Evolutionary conservation across 2,888 invertebrate species (phyloP).

Genomic region (Bombyx huttoni): DNA sequence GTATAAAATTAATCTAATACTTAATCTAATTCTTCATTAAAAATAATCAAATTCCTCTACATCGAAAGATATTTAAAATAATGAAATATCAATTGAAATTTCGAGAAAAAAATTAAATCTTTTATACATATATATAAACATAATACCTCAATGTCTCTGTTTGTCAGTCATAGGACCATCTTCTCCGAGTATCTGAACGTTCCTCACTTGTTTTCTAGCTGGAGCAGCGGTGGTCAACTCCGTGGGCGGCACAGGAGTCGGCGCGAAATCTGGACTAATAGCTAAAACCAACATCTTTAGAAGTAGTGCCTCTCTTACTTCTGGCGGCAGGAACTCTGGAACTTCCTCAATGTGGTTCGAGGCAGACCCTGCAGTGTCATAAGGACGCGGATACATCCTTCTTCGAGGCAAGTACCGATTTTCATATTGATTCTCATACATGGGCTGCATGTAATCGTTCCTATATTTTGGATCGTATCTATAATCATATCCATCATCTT

Average conservation of each 20-base stretch:
- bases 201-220: constrained; percentile 74
- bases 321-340: constrained; percentile 77
- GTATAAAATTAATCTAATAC: too few relatives aligned
- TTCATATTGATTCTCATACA: constrained; percentile 58
- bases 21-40: not conserved
- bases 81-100: not conserved
- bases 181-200: constrained; percentile 81
- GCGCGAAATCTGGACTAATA: constrained; percentile 74
- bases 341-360: constrained; percentile 58
- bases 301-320: constrained; percentile 79
- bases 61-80: not conserved
- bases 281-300: constrained; percentile 81
- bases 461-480: constrained; percentile 47
- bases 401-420: constrained; percentile 56
- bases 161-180: constrained; percentile 54
- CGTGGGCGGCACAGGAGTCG: constrained; percentile 50
- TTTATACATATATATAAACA: not conserved
- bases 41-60: not conserved
- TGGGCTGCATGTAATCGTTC: constrained; percentile 51
- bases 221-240: constrained; percentile 65
- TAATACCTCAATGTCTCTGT: constrained; percentile 36
- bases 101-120: not conserved
- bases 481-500: constrained; percentile 57
- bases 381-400: constrained; percentile 42
- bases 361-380: constrained; percentile 49